phyloP scores from a whole-genome alignment of 2,888 invertebrate genomes.

The Apodemia zela region DNA sequence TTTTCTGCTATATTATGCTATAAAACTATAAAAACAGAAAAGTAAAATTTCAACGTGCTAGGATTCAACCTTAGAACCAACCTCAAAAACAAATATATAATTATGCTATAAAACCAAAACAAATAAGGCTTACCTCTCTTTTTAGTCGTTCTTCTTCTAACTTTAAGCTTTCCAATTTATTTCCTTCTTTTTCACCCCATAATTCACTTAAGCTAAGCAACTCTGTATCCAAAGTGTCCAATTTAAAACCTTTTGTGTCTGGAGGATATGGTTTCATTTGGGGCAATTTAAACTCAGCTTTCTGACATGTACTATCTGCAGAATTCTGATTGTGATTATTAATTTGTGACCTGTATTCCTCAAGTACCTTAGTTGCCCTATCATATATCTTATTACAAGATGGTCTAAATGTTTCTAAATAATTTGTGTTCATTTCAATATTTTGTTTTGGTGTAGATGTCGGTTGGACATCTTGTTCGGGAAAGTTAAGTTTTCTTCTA shows the following conservation, averaged over 20 bases:
- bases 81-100: no score
- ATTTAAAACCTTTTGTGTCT: conserved; percentile 46
- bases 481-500: conserved; percentile 57
- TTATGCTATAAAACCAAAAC: neutral
- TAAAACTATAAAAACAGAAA: no score
- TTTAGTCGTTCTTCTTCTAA: conserved; percentile 88
- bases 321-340: conserved; percentile 44
- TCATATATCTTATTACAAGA: conserved; percentile 69
- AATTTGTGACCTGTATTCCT: conserved; percentile 62
- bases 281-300: conserved; percentile 64
- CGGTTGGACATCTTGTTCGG: conserved; percentile 61
- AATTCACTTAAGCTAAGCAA: conserved; percentile 82
- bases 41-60: no score
- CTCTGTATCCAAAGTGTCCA: conserved; percentile 67
- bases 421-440: conserved; percentile 38
- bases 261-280: conserved; percentile 60
- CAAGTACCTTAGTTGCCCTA: conserved; percentile 63
- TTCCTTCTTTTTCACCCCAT: conserved; percentile 78
- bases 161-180: conserved; percentile 59
- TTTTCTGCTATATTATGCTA: no score
- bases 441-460: conserved; percentile 66
- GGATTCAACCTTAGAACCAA: no score
- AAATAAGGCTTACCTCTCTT: conserved; percentile 82
- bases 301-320: conserved; percentile 28
- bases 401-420: conserved; percentile 55